Conservation (phyloP, 2,797 vertebrate genomes). For the Pseudomugil gertrudae region DNA sequence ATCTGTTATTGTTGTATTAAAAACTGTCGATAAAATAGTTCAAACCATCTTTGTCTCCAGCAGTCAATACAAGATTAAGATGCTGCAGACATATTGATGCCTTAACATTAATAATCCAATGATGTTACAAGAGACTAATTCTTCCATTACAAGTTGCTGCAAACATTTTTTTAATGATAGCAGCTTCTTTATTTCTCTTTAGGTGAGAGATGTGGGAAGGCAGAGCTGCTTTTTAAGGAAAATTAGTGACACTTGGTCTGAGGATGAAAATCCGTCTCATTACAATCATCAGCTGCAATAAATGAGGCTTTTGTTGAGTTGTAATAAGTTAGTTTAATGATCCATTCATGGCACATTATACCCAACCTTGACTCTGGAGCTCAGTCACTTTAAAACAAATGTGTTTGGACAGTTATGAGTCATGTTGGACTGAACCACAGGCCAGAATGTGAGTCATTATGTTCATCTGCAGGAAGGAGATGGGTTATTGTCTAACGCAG, state of each 20-base stretch:
- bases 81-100: neutral
- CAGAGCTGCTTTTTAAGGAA: conserved; percentile 2
- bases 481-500: conserved; percentile 21
- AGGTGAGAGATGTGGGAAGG: neutral
- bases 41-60: neutral
- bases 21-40: neutral
- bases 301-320: conserved; percentile 27
- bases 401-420: conserved; percentile 59
- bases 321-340: conserved; percentile 36
- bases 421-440: conserved; percentile 47
- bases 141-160: neutral
- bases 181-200: neutral
- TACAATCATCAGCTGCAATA: conserved; percentile 8
- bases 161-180: neutral
- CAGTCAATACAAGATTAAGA: neutral
- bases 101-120: neutral
- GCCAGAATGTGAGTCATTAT: conserved; percentile 47
- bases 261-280: conserved; percentile 6
- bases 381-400: conserved; percentile 54
- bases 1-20: neutral
- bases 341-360: conserved; percentile 43
- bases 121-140: neutral
- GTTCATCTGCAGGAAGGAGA: conserved; percentile 41
- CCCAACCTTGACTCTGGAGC: conserved; percentile 32
- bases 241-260: conserved; percentile 3